These are phyloP conservation scores for Cairina moschata DNA, from an alignment of 2,113 vertebrate species.

Conservation along the genomic window DNA sequence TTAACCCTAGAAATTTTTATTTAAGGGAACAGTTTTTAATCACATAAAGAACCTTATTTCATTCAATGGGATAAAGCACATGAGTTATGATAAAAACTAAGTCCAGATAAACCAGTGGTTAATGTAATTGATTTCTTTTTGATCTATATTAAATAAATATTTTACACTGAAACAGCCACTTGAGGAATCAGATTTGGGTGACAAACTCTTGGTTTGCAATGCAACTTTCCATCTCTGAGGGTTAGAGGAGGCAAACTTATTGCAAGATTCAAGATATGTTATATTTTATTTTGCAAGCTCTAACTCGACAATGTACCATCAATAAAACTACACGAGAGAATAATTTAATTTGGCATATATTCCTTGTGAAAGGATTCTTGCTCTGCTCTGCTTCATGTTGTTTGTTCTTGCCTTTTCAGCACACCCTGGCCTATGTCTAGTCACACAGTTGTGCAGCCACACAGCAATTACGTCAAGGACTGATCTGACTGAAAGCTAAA, in stretches of 20 bases:
- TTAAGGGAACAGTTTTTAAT: constrained; percentile 8
- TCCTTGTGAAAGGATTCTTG: background rate
- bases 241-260: background rate
- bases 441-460: fast-evolving
- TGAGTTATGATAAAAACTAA: background rate
- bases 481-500: background rate
- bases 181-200: background rate
- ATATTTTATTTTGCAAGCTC: background rate
- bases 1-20: constrained; percentile 20
- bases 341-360: background rate
- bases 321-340: background rate
- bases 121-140: background rate
- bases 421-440: background rate
- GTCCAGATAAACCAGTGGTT: background rate
- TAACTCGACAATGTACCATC: background rate
- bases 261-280: background rate
- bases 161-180: background rate
- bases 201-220: background rate
- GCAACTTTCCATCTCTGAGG: background rate
- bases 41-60: background rate
- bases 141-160: background rate
- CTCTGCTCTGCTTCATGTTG: fast-evolving
- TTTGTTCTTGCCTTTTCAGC: background rate
- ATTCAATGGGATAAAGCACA: background rate
- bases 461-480: background rate